Conservation (phyloP, 2,888 invertebrate genomes). For the Cerastis rubricosa region DNA sequence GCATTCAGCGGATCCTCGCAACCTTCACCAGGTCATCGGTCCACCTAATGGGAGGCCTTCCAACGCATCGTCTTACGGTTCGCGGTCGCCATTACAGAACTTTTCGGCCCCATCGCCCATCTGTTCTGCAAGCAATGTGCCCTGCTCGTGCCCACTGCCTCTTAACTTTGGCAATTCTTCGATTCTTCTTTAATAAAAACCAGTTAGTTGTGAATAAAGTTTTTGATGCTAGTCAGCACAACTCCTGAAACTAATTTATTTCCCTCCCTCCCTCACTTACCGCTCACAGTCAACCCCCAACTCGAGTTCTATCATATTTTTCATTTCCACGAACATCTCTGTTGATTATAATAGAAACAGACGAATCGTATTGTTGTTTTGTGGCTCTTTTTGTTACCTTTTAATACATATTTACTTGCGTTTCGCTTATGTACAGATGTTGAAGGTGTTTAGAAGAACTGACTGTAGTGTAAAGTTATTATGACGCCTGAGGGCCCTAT, state of each 20-base stretch:
- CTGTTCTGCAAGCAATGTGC: too few relatives aligned
- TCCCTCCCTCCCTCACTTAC: neutral
- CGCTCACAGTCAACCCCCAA: conserved; percentile 9
- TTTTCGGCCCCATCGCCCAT: too few relatives aligned
- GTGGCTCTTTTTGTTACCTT: conserved; percentile 21
- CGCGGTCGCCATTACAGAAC: too few relatives aligned
- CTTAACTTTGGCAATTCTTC: too few relatives aligned
- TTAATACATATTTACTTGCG: conserved; percentile 12
- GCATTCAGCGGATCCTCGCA: too few relatives aligned
- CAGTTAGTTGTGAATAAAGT: too few relatives aligned
- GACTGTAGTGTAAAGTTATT: neutral
- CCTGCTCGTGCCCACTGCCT: too few relatives aligned
- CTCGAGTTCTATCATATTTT: conserved; percentile 48
- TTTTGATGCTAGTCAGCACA: too few relatives aligned
- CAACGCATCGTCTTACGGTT: too few relatives aligned
- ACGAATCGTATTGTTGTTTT: conserved; percentile 45
- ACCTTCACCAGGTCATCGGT: too few relatives aligned
- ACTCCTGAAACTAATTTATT: neutral
- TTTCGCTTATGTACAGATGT: conserved; percentile 10
- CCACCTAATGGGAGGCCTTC: too few relatives aligned
- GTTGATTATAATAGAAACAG: conserved; percentile 60
- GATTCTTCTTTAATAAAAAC: too few relatives aligned
- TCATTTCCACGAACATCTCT: conserved; percentile 44
- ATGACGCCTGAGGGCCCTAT: neutral
- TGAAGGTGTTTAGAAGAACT: neutral